Base-by-base conservation (phyloP, 2,888 invertebrate species). In the Heliconius sara region DNA sequence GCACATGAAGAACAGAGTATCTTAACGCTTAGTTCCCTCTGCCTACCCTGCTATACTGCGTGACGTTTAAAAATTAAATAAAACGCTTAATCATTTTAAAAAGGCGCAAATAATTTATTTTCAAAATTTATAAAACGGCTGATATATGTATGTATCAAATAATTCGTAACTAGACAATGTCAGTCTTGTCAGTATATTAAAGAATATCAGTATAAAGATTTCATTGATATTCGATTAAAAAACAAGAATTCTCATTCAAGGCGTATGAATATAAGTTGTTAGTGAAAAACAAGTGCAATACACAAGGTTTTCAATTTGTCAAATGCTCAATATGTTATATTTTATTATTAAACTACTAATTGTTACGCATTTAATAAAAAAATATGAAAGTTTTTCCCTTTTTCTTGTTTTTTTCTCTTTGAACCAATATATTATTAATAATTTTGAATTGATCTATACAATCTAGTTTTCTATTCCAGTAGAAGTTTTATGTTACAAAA, bases 301-400 rank as follows among this genome's bases (percentile, higher is more conserved):
- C 39, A 65, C 63, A 13, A 12, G 3, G 22, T 66, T 47, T 65
- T 66, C 13, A n/a, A 57, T 68, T 63, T 4, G 27, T 65, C 9
- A 71, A 79, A 70, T 77, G 81, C 81, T 79, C 77, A 82, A 82
- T 72, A 30, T 30, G 5, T 71, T 67, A 57, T 65, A 73, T 74
- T 76, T 19, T 70, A 73, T 65, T 87, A 86, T 86, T 85, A 79
- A 79, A 78, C 78, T 78, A 80, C 84, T 86, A 87, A 89, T 88
- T 80, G 90, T 91, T 91, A 90, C 86, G 92, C 92, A 93, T 93
- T 93, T 93, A 93, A 92, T 92, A 92, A 75, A 92, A 93, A 86
- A 86, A 86, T 84, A 83, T 83, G 81, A 34, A 83, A 80, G 82
- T 83, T 83, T 65, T 47, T 77, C 52, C 71, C 76, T 65, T 63